phyloP scores from a whole-genome alignment of 2,113 vertebrate species.

The Anhinga rufa region DNA sequence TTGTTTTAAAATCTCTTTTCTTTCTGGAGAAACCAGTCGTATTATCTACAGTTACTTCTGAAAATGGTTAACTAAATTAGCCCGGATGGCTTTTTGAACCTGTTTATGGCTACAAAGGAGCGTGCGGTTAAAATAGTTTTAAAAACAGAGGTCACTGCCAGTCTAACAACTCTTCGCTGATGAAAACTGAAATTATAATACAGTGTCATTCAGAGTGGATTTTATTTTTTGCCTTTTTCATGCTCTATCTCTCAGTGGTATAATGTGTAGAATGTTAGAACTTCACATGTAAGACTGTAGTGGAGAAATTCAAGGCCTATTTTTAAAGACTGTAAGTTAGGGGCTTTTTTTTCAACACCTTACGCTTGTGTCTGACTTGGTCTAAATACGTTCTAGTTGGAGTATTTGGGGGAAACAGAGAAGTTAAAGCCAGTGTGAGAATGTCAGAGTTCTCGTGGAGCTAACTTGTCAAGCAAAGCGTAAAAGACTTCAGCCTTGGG shows the following conservation, averaged over 20 bases:
- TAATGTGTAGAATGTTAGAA: background rate
- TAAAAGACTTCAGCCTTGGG: background rate
- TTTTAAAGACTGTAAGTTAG: background rate
- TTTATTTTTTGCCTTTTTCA: background rate
- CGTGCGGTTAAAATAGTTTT: background rate
- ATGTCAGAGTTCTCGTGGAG: background rate
- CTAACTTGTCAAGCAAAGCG: background rate
- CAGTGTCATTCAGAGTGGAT: background rate
- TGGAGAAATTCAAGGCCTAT: background rate
- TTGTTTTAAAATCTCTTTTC: background rate
- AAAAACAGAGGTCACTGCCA: background rate
- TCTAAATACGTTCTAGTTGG: background rate
- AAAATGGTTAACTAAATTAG: background rate
- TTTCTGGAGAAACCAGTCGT: background rate
- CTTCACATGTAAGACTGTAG: background rate
- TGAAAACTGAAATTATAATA: background rate
- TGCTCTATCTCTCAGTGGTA: background rate
- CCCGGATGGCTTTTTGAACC: background rate
- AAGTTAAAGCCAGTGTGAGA: background rate
- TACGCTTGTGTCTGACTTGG: background rate
- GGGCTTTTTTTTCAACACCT: rapidly evolving
- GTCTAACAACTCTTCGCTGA: background rate
- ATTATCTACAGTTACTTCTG: background rate
- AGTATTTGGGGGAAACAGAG: background rate
- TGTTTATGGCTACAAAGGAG: background rate